phyloP scores from a whole-genome alignment of 2,888 invertebrate genomes.

The Lithophane semibrunnea region DNA sequence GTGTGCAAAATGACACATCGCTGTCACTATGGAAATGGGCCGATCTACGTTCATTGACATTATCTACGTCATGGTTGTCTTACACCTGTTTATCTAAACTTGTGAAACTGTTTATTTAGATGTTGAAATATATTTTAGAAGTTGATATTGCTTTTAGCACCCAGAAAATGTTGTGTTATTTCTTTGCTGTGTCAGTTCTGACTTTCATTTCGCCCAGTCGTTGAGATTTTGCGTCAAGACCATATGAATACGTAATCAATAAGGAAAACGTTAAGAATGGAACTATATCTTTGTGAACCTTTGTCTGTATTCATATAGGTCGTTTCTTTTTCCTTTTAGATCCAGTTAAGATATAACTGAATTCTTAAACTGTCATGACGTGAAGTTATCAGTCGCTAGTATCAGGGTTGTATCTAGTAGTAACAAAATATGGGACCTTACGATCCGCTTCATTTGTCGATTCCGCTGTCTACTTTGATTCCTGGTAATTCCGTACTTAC shows the following conservation, averaged over 20 bases:
- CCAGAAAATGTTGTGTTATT: constrained; percentile 13
- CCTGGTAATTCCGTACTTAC: neutral
- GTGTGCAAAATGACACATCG: constrained; percentile 41
- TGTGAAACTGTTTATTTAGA: constrained; percentile 48
- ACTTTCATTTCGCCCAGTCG: constrained; percentile 7
- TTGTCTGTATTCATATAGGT: constrained; percentile 28
- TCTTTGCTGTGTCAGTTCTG: constrained; percentile 18
- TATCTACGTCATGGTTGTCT: constrained; percentile 27
- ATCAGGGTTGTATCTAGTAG: neutral
- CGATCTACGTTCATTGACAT: constrained; percentile 52
- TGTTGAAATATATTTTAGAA: constrained; percentile 36
- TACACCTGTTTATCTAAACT: constrained; percentile 37
- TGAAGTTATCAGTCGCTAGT: constrained; percentile 3
- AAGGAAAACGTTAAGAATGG: constrained; percentile 50
- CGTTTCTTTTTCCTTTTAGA: constrained; percentile 15
- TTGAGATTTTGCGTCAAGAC: constrained; percentile 18
- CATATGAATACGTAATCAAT: constrained; percentile 41
- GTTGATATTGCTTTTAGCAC: constrained; percentile 20
- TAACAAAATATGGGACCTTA: neutral
- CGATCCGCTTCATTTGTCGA: neutral
- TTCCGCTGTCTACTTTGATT: neutral
- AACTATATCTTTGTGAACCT: constrained; percentile 25
- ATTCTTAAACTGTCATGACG: neutral
- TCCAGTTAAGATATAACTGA: constrained; percentile 1
- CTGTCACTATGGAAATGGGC: constrained; percentile 40